Conservation (phyloP, 2,113 vertebrate genomes). For the Pollachius pollachius region DNA sequence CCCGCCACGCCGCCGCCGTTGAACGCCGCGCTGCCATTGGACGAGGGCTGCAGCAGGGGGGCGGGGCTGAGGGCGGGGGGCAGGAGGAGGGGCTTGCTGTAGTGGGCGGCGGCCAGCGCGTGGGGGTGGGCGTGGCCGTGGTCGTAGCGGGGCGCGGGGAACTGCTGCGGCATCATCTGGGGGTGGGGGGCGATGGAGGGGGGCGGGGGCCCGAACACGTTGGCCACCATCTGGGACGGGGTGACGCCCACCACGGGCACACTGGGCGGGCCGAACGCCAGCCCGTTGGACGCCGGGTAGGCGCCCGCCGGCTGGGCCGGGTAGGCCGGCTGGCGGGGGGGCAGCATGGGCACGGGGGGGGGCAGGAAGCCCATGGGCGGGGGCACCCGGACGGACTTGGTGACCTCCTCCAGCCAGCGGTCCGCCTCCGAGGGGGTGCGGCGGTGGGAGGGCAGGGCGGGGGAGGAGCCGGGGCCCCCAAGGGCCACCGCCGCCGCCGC, state of each 20-base stretch:
- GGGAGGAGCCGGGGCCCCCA: conserved; percentile 40
- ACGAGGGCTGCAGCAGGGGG: conserved; percentile 43
- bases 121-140: conserved; percentile 50
- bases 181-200: conserved; percentile 65
- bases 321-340: conserved; percentile 84
- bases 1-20: conserved; percentile 72
- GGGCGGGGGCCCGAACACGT: conserved; percentile 85
- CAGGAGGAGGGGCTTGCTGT: conserved; percentile 61
- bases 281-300: conserved; percentile 86
- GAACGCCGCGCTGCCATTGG: conserved; percentile 84
- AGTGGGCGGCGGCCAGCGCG: conserved; percentile 71
- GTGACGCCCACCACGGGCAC: conserved; percentile 94
- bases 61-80: conserved; percentile 42
- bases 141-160: conserved; percentile 9
- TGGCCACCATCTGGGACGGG: conserved; percentile 97
- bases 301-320: conserved; percentile 73
- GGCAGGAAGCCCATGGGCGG: conserved; percentile 78
- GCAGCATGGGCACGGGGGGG: conserved; percentile 78
- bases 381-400: conserved; percentile 86
- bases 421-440: conserved; percentile 96
- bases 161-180: conserved; percentile 42
- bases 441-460: conserved; percentile 69
- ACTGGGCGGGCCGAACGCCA: conserved; percentile 81
- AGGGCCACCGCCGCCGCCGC: conserved; percentile 39
- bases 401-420: conserved; percentile 95